Evolutionary conservation across 2,797 vertebrate genomes (phyloP), one percentile per base, ranked within the genome.

Genomic region (Pyrocephalus nanus): DNA sequence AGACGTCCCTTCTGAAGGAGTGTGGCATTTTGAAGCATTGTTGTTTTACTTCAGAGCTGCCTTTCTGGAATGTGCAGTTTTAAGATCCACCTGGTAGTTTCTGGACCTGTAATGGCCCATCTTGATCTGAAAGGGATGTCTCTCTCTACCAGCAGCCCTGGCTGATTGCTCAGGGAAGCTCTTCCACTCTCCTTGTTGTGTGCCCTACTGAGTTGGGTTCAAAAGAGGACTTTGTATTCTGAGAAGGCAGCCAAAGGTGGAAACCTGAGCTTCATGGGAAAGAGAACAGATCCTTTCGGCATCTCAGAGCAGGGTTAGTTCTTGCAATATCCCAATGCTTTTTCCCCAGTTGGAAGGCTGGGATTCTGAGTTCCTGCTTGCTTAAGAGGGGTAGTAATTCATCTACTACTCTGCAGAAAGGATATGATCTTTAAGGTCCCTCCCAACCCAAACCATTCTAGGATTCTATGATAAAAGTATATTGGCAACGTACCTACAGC

Each of bases 211-310:
- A 78, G 34, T 4, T 91, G 78, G 43, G 72, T 83, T 76, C 29
- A 91, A 91, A 89, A 1, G 30, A 75, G 50, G 45, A 57, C 58
- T 77, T 86, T 21, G 16, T 53, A 57, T 70, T 91, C 64, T 45
- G 69, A 95, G 65, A 65, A 82, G 0, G 0, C 69, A 91, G 88
- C 58, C 62, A 72, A 69, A 92, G n/a, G 66, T 95, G 73, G 90
- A 95, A 91, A 95, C 61, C 11, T 90, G 76, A 94, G 73, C 85
- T 93, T 83, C 66, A 75, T 58, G 58, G 85, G 82, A 92, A 90
- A 83, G 89, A 81, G 86, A 93, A 43, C 25, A 27, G 34, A 69
- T 92, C 42, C 19, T 90, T 83, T 51, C 88, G 69, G 62, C 66
- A 27, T 92, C 70, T 75, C 40, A 55, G 36, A 66, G 43, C 20